Percentiles rank a stretch among this genome's conserved stretches.
phyloP scores from a whole-genome alignment of 2,113 vertebrate genomes.

The Barnardius zonarius region DNA sequence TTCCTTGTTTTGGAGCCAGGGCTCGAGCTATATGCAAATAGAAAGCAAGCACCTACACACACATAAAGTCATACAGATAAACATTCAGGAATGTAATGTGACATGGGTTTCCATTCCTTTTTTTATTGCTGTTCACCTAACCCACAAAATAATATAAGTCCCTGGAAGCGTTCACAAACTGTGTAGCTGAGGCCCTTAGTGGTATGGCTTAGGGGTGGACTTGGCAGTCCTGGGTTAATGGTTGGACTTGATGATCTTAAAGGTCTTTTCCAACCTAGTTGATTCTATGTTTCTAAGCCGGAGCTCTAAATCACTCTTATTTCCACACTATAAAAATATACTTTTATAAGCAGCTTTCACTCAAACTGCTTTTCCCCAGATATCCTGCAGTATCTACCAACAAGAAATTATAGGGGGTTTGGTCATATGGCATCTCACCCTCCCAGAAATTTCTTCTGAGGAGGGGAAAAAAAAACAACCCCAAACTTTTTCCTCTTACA shows the following conservation, averaged over 20 bases:
- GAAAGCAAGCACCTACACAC: not conserved
- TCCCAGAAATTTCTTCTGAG: not conserved
- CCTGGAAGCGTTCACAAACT: no score
- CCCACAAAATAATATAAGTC: not conserved
- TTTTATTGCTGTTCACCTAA: not conserved
- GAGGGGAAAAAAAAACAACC: not conserved
- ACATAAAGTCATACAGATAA: not conserved
- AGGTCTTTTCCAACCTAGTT: no score
- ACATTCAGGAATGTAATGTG: not conserved
- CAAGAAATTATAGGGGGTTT: not conserved
- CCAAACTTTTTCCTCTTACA: not conserved
- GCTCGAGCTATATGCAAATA: not conserved
- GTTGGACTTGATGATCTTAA: no score
- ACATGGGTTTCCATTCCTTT: not conserved
- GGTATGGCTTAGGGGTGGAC: no score
- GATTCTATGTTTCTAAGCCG: not conserved
- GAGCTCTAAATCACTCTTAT: not conserved
- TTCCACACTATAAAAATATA: not conserved
- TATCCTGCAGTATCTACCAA: not conserved
- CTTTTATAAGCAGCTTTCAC: not conserved
- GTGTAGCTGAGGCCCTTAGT: no score
- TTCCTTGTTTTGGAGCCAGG: not conserved
- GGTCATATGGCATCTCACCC: not conserved
- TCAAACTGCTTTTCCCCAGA: rapidly evolving
- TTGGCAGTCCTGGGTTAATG: no score